Conservation (phyloP, 2,113 vertebrate species). For the Siniperca knerii region DNA sequence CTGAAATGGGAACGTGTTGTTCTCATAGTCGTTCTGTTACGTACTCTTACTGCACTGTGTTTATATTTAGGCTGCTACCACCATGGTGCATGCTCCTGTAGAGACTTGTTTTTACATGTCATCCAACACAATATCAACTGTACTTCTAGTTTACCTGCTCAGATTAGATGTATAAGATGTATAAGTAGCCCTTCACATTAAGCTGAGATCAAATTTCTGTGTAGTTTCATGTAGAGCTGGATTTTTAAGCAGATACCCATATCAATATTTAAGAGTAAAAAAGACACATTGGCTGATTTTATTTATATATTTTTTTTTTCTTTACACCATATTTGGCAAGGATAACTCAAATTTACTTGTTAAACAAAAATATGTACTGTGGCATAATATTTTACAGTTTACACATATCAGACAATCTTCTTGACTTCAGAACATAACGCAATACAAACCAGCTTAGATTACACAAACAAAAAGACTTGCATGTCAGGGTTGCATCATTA, state of each 20-base stretch:
- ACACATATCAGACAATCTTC: no score
- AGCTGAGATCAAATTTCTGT: background rate
- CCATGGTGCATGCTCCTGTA: background rate
- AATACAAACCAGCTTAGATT: background rate
- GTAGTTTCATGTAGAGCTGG: background rate
- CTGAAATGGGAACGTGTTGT: slow-evolving; percentile 47
- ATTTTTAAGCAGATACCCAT: background rate
- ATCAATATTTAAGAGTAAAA: background rate
- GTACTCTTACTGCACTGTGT: background rate
- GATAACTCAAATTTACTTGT: background rate
- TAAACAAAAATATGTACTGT: background rate
- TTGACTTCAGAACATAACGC: background rate
- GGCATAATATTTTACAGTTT: background rate
- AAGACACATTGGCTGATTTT: no score
- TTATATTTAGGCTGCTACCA: slow-evolving; percentile 19
- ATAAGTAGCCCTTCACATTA: no score
- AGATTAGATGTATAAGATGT: background rate
- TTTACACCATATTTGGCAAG: background rate
- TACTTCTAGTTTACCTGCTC: background rate
- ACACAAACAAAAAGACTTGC: background rate
- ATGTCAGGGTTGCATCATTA: background rate
- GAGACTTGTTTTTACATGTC: background rate
- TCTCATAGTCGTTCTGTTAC: slow-evolving; percentile 5
- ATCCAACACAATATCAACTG: background rate
- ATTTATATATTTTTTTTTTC: no score